Percentiles rank a stretch among this genome's conserved stretches.
Evolutionary conservation across 2,797 vertebrate species (phyloP).

Genomic region (Anniella stebbinsi): DNA sequence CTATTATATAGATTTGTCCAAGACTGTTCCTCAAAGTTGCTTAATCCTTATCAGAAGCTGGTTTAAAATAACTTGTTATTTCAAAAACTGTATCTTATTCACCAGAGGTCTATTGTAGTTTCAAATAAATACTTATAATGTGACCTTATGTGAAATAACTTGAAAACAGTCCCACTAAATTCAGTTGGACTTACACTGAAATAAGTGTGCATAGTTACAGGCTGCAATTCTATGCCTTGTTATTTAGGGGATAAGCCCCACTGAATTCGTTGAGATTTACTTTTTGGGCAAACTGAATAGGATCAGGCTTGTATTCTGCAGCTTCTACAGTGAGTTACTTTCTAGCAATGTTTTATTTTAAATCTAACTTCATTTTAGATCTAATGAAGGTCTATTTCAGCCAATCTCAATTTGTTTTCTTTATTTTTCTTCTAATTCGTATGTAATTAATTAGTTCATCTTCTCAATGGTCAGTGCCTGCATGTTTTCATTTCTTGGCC

Average conservation of each 20-base stretch:
- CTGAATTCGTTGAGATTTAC: conserved; percentile 1
- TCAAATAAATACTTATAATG: background rate
- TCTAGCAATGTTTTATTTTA: conserved; percentile 18
- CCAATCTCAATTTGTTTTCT: conserved; percentile 1
- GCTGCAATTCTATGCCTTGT: background rate
- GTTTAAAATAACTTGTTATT: conserved; percentile 28
- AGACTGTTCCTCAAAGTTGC: background rate
- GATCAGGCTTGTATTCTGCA: background rate
- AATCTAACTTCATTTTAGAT: conserved; percentile 13
- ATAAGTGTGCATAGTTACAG: background rate
- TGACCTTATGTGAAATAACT: background rate
- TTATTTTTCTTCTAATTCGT: conserved; percentile 9
- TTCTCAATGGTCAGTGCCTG: conserved; percentile 39
- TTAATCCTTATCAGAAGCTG: conserved; percentile 32
- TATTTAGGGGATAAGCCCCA: background rate
- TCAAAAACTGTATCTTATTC: conserved; percentile 5
- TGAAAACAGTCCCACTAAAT: background rate
- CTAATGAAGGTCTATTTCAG: conserved; percentile 8
- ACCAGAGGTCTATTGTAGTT: background rate
- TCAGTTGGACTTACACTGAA: background rate
- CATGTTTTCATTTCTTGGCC: conserved; percentile 46
- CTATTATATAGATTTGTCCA: background rate
- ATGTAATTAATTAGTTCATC: conserved; percentile 48
- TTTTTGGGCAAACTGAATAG: conserved; percentile 8
- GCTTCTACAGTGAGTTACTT: background rate